A percentile compares a stretch with the other conserved stretches of the same genome.
Conservation (phyloP, 1,140 invertebrate species). For the Homarus americanus region DNA sequence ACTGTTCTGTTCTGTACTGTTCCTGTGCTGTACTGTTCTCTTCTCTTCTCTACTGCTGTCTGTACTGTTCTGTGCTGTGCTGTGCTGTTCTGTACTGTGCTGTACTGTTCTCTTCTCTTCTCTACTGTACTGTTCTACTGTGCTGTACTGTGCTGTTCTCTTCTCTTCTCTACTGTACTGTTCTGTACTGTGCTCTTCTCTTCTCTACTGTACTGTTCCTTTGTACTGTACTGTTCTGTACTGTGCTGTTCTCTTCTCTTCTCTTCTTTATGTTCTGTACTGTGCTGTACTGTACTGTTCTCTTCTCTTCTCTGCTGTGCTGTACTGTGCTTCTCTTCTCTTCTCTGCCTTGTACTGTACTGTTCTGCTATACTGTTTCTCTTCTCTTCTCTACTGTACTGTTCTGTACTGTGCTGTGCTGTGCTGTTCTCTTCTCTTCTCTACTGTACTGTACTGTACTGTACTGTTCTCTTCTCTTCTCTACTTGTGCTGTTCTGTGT, state of each 20-base stretch:
- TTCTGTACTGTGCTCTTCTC: too few relatives aligned
- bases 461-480: neutral
- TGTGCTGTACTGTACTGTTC: neutral
- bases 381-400: neutral
- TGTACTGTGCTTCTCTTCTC: neutral
- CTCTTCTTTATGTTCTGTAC: neutral
- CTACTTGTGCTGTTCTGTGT: neutral
- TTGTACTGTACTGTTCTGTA: too few relatives aligned
- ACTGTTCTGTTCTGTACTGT: neutral
- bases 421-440: too few relatives aligned
- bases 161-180: too few relatives aligned
- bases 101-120: neutral
- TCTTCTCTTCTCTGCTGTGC: neutral
- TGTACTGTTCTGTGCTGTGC: too few relatives aligned
- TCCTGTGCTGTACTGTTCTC: neutral
- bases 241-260: too few relatives aligned
- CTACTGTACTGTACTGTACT: too few relatives aligned
- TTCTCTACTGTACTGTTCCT: too few relatives aligned
- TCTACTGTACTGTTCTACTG: too few relatives aligned
- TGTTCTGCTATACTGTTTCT: neutral
- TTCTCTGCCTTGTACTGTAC: neutral
- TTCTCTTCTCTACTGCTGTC: too few relatives aligned
- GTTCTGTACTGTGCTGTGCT: neutral
- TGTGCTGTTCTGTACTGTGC: neutral
- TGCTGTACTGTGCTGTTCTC: too few relatives aligned